phyloP scores from a whole-genome alignment of 2,888 invertebrate species.

The Drosophila ochracea region DNA sequence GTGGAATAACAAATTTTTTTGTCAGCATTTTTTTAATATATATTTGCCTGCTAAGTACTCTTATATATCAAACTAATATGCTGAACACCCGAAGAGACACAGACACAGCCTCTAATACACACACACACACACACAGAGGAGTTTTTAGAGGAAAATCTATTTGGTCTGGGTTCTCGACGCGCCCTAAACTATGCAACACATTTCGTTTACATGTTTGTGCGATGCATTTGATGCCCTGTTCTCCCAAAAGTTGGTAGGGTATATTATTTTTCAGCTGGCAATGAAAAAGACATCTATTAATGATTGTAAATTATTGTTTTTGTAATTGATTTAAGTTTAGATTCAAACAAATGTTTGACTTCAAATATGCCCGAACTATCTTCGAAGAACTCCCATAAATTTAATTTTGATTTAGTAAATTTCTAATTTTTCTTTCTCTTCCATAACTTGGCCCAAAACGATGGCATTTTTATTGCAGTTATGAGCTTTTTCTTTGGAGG shows the following conservation, averaged over 20 bases:
- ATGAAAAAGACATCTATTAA: background rate
- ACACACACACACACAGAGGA: constrained; percentile 19
- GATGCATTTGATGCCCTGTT: constrained; percentile 29
- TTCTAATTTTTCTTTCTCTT: background rate
- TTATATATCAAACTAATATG: constrained; percentile 76
- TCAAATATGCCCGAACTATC: background rate
- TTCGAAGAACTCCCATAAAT: background rate
- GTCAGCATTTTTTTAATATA: constrained; percentile 60
- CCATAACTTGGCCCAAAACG: background rate
- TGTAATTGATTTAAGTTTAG: background rate
- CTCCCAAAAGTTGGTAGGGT: background rate
- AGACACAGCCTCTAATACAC: constrained; percentile 9
- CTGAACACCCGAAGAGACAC: constrained; percentile 35
- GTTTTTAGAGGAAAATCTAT: constrained; percentile 18
- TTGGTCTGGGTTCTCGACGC: constrained; percentile 26
- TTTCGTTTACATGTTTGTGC: constrained; percentile 73
- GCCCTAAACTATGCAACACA: constrained; percentile 77
- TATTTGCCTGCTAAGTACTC: constrained; percentile 63
- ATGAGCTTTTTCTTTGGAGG: background rate
- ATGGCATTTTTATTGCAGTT: too few relatives aligned
- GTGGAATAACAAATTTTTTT: constrained; percentile 45
- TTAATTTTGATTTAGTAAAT: background rate
- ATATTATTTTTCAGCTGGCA: background rate
- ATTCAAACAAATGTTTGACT: background rate
- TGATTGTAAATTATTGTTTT: background rate